These are phyloP conservation scores for Taphrorychus bicolor DNA, from an alignment of 2,888 invertebrate genomes.

Conservation along the genomic window DNA sequence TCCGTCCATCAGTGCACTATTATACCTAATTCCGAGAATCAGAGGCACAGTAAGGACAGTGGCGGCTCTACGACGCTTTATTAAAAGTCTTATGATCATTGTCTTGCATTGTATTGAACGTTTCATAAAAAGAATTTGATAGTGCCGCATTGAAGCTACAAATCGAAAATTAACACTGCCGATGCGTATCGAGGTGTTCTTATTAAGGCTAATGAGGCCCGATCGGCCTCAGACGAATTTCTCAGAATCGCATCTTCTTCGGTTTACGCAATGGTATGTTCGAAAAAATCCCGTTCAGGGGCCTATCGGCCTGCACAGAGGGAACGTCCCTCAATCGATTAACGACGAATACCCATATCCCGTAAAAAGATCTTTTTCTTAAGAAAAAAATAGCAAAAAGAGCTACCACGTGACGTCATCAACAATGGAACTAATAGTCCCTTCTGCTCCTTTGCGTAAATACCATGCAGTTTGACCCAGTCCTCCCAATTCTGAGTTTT, in stretches of 20 bases:
- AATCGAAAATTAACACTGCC: constrained; percentile 38
- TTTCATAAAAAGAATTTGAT: constrained; percentile 21
- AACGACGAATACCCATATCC: too few species aligned
- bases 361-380: too few species aligned
- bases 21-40: constrained; percentile 25
- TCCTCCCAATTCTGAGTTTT: constrained; percentile 8
- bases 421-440: too few species aligned
- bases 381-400: too few species aligned
- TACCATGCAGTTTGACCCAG: constrained; percentile 3
- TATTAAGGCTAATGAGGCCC: constrained; percentile 36
- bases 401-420: too few species aligned
- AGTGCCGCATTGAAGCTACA: constrained; percentile 31
- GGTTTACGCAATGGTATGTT: constrained; percentile 31
- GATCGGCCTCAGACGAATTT: constrained; percentile 39
- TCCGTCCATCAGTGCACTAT: background rate
- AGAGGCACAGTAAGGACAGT: constrained; percentile 27
- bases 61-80: constrained; percentile 11
- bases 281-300: constrained; percentile 10
- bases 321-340: too few species aligned
- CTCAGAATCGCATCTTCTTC: constrained; percentile 33
- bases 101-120: constrained; percentile 14
- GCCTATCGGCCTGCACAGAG: constrained; percentile 4
- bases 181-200: constrained; percentile 39
- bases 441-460: too few species aligned
- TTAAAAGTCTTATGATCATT: constrained; percentile 9